phyloP scores from a whole-genome alignment of 2,797 vertebrate species.

The Lutra lutra region DNA sequence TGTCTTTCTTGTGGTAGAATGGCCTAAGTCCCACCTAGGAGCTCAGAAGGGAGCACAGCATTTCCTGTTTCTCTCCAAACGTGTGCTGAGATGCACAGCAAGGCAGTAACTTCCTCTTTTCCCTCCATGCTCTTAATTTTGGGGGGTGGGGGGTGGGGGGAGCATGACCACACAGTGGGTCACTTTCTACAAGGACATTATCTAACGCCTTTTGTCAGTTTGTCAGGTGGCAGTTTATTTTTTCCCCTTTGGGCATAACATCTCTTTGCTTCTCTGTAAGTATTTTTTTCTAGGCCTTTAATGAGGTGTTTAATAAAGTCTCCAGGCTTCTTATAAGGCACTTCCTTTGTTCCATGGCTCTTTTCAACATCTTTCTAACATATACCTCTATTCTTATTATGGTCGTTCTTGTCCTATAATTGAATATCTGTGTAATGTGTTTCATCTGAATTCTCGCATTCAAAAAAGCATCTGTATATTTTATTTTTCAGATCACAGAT shows the following conservation, averaged over 20 bases:
- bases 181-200: not conserved
- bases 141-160: not conserved
- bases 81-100: not conserved
- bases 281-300: slow-evolving; percentile 33
- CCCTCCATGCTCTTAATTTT: not conserved
- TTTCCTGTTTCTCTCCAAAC: not conserved
- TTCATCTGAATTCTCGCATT: slow-evolving; percentile 16
- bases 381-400: not conserved
- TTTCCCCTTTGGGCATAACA: not conserved
- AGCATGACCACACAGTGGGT: not conserved
- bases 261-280: not conserved
- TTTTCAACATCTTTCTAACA: slow-evolving; percentile 17
- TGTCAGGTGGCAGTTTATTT: not conserved
- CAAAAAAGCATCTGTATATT: not conserved
- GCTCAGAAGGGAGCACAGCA: not conserved
- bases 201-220: not conserved
- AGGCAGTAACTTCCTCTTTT: not conserved
- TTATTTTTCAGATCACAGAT: slow-evolving; percentile 38
- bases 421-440: not conserved
- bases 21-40: not conserved
- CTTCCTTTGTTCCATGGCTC: not conserved
- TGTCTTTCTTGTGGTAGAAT: not conserved
- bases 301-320: not conserved
- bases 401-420: not conserved
- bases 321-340: not conserved